A percentile compares a stretch with the other conserved stretches of the same genome.
Evolutionary conservation across 2,797 vertebrate genomes (phyloP).

Genomic region (Fratercula arctica): DNA sequence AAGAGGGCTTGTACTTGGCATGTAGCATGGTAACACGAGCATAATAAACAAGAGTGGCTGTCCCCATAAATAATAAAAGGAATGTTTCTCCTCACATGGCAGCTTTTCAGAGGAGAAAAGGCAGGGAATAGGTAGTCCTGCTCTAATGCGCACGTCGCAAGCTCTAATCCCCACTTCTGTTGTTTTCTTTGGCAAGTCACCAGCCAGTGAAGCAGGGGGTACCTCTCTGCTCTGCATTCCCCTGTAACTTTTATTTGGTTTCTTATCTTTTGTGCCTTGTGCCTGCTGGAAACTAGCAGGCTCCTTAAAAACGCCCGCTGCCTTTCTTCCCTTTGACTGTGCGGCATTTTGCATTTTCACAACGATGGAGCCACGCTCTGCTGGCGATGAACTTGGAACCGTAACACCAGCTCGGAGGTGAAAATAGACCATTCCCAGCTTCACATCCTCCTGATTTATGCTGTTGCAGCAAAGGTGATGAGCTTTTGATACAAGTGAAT

Average conservation of each 20-base stretch:
- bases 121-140: conserved; percentile 6
- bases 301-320: background rate
- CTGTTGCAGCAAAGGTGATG: conserved; percentile 25
- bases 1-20: conserved; percentile 52
- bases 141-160: background rate
- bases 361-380: background rate
- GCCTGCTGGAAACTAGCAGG: conserved; percentile 16
- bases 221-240: background rate
- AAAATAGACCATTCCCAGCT: conserved; percentile 29
- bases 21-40: conserved; percentile 50
- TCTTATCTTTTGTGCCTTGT: conserved; percentile 4
- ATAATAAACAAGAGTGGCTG: conserved; percentile 60
- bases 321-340: background rate
- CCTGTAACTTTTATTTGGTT: conserved; percentile 13
- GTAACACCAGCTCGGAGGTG: background rate
- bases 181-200: conserved; percentile 51
- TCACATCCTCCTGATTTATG: conserved; percentile 7
- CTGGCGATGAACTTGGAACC: background rate
- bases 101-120: conserved; percentile 50
- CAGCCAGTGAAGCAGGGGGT: background rate
- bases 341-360: background rate
- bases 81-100: conserved; percentile 55
- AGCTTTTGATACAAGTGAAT: conserved; percentile 38
- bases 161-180: conserved; percentile 13
- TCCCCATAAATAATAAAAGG: conserved; percentile 62